Base-by-base conservation (phyloP, 2,797 vertebrate genomes). In the Enteromius afrohamiltoni region DNA sequence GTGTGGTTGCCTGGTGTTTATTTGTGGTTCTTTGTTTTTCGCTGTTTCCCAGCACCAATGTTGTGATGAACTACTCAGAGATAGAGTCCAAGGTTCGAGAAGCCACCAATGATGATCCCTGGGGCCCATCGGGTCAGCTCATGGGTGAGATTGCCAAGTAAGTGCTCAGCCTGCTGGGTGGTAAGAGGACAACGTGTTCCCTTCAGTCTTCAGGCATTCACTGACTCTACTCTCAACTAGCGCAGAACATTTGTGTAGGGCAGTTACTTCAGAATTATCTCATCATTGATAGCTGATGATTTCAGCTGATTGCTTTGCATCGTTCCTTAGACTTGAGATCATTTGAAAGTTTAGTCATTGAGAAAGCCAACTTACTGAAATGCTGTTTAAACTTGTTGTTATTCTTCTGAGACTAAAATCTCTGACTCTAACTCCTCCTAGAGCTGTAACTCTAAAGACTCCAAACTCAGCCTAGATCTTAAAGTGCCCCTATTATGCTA, bases 71-170 rank as follows among this genome's bases (percentile, higher is more conserved):
- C 95, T 97, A 97, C 94, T 96, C 96, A 89, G 96, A 97, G 91
- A 96, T 98, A 4, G 98, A 99, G 93, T 98, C 98, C 89, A 99
- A 99, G 94, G 98, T 99, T 95, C 96, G 98, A 95, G 98, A 99
- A 94, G 98, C 98, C 93, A 99, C 98, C 91, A 99, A 99, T 91
- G 98, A 99, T 74, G 98, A 99, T 94, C 95, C 98, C 0, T 99
- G 98, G 98, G 98, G 98, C 94, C 98, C 98, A 90, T 98, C 97
- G 10, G 98, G 98, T 93, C 97, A 99, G 85, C 94, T 97, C 89
- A 99, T 99, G 98, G 96, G 93, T 92, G 98, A 99, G 92, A 98
- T 99, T 91, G 95, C 97, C 87, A 97, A 97, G 98, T 99, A 95
- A 96, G 96, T 89, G 53, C 51, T 34, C 7, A 4, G n/a, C 62